Evolutionary conservation across 2,113 vertebrate genomes (phyloP).

Genomic region (Odocoileus virginianus): DNA sequence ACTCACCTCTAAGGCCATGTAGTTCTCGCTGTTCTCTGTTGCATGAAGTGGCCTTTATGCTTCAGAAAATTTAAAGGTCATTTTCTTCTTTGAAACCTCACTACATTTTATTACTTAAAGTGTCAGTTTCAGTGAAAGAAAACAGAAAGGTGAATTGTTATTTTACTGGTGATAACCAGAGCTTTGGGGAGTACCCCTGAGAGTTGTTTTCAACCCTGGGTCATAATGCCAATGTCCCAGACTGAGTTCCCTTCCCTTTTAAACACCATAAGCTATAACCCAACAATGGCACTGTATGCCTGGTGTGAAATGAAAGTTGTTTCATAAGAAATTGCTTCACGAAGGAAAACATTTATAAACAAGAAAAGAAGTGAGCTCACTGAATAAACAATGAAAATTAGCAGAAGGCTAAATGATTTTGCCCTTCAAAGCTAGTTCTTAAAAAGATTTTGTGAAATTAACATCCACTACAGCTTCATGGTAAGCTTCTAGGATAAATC

Average conservation of each 20-base stretch:
- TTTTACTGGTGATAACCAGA: conserved; percentile 58
- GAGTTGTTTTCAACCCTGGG: conserved; percentile 47
- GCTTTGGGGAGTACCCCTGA: conserved; percentile 45
- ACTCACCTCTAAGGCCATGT: conserved; percentile 65
- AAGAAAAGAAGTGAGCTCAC: neutral
- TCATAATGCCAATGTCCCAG: conserved; percentile 55
- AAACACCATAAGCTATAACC: conserved; percentile 2
- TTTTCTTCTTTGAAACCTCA: conserved; percentile 74
- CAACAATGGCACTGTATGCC: neutral
- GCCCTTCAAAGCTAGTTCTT: neutral
- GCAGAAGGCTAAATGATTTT: neutral
- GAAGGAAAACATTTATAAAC: neutral
- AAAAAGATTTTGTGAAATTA: neutral
- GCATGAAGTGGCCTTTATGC: conserved; percentile 55
- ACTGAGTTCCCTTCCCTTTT: conserved; percentile 6
- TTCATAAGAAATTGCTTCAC: neutral
- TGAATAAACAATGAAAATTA: neutral
- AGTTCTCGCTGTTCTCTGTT: conserved; percentile 62
- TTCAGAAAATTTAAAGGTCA: conserved; percentile 80
- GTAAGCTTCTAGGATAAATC: neutral
- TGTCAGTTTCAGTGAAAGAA: conserved; percentile 74
- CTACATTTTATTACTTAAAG: conserved; percentile 75
- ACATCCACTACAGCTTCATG: neutral
- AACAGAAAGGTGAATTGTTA: conserved; percentile 66
- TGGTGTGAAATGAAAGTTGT: neutral